Evolutionary conservation across 2,113 vertebrate species (phyloP).

Genomic region (Microcebus lehilahytsara): DNA sequence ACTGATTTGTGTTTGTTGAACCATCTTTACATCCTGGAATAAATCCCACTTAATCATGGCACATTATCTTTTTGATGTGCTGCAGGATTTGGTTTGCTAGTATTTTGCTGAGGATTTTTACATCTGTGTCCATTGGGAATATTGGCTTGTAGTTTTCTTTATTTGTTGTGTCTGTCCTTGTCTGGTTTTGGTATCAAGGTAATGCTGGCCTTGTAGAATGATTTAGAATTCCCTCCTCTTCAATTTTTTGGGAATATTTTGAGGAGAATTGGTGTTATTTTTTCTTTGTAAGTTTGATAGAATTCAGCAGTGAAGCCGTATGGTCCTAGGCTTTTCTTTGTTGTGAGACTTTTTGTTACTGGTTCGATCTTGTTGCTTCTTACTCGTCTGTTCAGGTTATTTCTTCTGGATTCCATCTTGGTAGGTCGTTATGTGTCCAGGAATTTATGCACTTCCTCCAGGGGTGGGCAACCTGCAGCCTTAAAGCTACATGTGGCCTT

Average conservation of each 20-base stretch:
- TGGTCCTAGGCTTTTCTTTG: not conserved
- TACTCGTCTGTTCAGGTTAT: not conserved
- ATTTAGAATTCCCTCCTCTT: not conserved
- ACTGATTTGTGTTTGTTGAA: not conserved
- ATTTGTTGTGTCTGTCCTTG: not conserved
- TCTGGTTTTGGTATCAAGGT: not conserved
- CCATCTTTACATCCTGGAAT: not conserved
- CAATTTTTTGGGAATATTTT: not conserved
- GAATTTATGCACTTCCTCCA: not conserved
- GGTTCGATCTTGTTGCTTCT: not conserved
- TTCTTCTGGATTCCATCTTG: not conserved
- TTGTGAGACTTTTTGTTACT: not conserved
- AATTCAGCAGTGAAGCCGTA: not conserved
- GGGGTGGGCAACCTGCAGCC: not conserved
- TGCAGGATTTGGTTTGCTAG: not conserved
- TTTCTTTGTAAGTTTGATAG: not conserved
- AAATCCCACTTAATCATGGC: not conserved
- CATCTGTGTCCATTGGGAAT: not conserved
- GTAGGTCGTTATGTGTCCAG: not conserved
- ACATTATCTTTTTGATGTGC: not conserved
- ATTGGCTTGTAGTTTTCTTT: not conserved
- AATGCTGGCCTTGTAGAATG: not conserved
- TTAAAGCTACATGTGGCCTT: too few relatives aligned
- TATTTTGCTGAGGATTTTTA: not conserved
- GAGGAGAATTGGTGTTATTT: not conserved